Evolutionary conservation across 2,888 invertebrate genomes (phyloP).

Genomic region (Calliphora vomitoria): DNA sequence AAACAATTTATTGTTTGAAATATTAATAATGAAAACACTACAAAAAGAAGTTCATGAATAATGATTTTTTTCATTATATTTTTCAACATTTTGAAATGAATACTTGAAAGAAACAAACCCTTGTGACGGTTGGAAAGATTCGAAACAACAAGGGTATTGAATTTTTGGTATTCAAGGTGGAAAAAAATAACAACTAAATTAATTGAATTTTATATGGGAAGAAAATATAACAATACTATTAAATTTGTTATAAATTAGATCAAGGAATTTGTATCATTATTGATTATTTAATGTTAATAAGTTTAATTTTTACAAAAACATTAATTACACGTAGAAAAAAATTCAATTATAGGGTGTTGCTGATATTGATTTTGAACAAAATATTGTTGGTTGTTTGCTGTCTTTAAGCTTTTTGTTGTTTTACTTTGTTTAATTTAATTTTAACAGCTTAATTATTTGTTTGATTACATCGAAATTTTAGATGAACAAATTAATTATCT

Average conservation of each 20-base stretch:
- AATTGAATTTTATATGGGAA: background rate
- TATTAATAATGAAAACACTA: background rate
- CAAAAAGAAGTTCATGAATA: slow-evolving; percentile 12
- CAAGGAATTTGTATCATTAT: slow-evolving; percentile 42
- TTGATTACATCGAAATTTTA: slow-evolving; percentile 13
- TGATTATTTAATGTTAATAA: background rate
- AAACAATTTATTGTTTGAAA: background rate
- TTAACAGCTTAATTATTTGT: slow-evolving; percentile 52
- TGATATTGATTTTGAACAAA: slow-evolving; percentile 2
- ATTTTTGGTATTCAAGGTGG: slow-evolving; percentile 47
- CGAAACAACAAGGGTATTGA: slow-evolving; percentile 16
- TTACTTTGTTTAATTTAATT: slow-evolving; percentile 4
- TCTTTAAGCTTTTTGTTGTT: background rate
- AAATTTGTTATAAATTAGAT: slow-evolving; percentile 32
- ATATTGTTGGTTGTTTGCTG: background rate
- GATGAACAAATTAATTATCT: background rate
- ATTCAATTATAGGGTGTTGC: background rate
- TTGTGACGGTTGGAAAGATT: background rate
- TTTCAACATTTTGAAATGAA: slow-evolving; percentile 33
- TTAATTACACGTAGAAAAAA: background rate
- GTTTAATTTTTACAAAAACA: background rate
- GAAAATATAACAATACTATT: slow-evolving; percentile 9
- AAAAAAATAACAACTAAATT: slow-evolving; percentile 11
- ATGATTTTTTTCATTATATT: background rate
- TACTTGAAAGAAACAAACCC: slow-evolving; percentile 20